A percentile compares a stretch with the other conserved stretches of the same genome.
These are phyloP conservation scores for Lytechinus pictus DNA, from an alignment of 35 echinoderm and acorn worm species.

Conservation along the genomic window DNA sequence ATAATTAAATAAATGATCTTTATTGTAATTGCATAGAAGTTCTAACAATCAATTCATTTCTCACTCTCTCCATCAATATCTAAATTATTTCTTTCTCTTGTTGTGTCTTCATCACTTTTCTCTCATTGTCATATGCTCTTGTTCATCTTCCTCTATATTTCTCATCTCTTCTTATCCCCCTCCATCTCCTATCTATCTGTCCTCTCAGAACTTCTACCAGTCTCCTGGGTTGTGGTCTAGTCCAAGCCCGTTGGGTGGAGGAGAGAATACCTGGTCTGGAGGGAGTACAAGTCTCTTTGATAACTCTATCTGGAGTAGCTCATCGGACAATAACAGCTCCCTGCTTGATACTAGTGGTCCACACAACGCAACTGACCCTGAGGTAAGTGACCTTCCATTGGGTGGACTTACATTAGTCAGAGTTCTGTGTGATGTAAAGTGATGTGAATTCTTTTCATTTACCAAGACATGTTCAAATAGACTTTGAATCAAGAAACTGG, in stretches of 20 bases:
- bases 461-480: no score
- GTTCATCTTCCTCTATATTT: not conserved
- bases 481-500: no score
- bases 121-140: not conserved
- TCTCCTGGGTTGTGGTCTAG: not conserved
- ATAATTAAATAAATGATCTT: not conserved
- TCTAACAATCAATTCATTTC: not conserved
- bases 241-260: not conserved
- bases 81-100: not conserved
- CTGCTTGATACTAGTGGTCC: constrained; percentile 30
- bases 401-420: no score
- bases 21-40: not conserved
- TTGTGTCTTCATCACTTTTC: not conserved
- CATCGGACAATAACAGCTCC: constrained; percentile 36
- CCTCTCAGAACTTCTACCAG: constrained; percentile 33
- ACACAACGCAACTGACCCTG: not conserved
- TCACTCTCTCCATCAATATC: not conserved
- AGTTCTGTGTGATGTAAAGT: no score
- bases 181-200: not conserved
- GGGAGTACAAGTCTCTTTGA: constrained; percentile 1
- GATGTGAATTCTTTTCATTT: no score
- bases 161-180: not conserved
- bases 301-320: constrained; percentile 51
- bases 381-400: not conserved
- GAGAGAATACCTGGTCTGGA: not conserved